phyloP scores from a whole-genome alignment of 2,888 invertebrate genomes.

The Tryphoninae sp. region DNA sequence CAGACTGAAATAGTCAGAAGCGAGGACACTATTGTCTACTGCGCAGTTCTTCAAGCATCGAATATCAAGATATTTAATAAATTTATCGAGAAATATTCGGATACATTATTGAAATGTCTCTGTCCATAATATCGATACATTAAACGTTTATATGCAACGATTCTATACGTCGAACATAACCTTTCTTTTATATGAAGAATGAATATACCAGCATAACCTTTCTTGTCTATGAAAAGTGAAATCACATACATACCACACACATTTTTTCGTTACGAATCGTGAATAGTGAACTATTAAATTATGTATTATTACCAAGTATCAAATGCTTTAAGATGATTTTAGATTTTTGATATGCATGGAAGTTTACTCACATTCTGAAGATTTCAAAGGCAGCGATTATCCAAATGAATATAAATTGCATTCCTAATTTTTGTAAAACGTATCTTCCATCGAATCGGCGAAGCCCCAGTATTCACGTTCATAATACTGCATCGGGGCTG shows the following conservation, averaged over 20 bases:
- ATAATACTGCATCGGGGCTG: not conserved
- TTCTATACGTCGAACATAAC: not conserved
- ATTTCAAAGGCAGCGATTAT: no score
- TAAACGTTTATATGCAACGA: not conserved
- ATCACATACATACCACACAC: not conserved
- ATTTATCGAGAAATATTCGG: not conserved
- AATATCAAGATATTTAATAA: not conserved
- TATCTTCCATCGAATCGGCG: no score
- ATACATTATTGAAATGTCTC: not conserved
- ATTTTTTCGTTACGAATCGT: not conserved
- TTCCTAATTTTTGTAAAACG: no score
- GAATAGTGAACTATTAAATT: not conserved
- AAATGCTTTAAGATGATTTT: no score
- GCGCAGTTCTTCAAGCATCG: not conserved
- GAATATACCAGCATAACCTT: not conserved
- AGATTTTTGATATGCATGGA: no score
- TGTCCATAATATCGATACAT: not conserved
- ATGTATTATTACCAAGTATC: no score
- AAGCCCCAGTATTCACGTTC: not conserved
- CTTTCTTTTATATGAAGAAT: not conserved
- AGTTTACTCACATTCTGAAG: no score
- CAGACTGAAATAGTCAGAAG: not conserved
- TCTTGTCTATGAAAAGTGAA: not conserved
- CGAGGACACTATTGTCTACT: no score
- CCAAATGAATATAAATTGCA: no score